A percentile compares a stretch with the other conserved stretches of the same genome.
Conservation (phyloP, 2,888 invertebrate species). For the Torymus tubicola region DNA sequence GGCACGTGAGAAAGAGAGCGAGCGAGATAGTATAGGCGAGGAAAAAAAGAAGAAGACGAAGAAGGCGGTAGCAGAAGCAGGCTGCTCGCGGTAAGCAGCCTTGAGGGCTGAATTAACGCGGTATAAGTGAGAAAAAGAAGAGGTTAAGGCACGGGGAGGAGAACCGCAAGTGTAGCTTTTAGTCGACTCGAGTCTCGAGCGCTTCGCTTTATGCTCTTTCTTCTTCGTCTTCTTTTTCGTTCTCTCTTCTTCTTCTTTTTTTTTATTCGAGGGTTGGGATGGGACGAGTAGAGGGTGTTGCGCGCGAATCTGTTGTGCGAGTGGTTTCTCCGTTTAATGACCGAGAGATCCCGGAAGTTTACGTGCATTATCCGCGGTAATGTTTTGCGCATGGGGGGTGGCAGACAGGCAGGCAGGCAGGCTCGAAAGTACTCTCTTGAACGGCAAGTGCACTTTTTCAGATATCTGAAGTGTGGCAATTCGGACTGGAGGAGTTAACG, state of each 20-base stretch:
- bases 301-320: not conserved
- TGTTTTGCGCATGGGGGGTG: too few relatives aligned
- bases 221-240: constrained; percentile 31
- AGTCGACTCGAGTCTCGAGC: not conserved
- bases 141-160: constrained; percentile 25
- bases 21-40: constrained; percentile 26
- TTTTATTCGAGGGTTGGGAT: constrained; percentile 64
- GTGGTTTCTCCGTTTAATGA: too few relatives aligned
- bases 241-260: constrained; percentile 58
- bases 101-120: constrained; percentile 74
- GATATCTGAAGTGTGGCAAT: too few relatives aligned
- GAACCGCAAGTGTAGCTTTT: too few relatives aligned
- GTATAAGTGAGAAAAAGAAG: constrained; percentile 66
- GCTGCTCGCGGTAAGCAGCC: constrained; percentile 66
- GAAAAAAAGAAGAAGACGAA: constrained; percentile 60
- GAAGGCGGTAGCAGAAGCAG: not conserved
- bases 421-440: too few relatives aligned
- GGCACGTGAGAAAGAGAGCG: constrained; percentile 70
- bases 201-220: constrained; percentile 17
- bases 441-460: too few relatives aligned
- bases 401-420: too few relatives aligned
- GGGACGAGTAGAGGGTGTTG: too few relatives aligned
- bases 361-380: not conserved
- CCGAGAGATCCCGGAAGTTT: too few relatives aligned
- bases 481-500: too few relatives aligned